phyloP scores from a whole-genome alignment of 2,888 invertebrate genomes.

The Sceliomorpha sp. region DNA sequence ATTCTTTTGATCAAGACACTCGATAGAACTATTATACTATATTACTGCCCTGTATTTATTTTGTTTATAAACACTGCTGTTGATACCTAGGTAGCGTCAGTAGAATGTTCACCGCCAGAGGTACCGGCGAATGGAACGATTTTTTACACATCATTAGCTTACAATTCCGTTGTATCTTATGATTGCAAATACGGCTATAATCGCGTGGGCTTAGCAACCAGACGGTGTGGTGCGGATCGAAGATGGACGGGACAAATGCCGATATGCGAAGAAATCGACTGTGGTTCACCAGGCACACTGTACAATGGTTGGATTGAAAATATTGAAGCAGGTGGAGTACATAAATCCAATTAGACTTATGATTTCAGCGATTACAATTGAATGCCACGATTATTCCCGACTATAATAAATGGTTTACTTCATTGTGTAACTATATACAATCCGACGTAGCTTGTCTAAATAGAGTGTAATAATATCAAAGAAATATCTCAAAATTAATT shows the following conservation, averaged over 20 bases:
- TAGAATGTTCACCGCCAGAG: slow-evolving; percentile 95
- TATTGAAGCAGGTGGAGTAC: slow-evolving; percentile 84
- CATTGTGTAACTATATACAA: no score
- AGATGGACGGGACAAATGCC: slow-evolving; percentile 97
- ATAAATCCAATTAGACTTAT: slow-evolving; percentile 29
- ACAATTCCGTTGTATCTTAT: slow-evolving; percentile 97
- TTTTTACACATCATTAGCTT: slow-evolving; percentile 94
- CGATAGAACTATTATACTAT: no score
- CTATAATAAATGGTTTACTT: slow-evolving; percentile 16
- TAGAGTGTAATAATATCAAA: no score
- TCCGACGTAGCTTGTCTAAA: no score
- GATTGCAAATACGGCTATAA: slow-evolving; percentile 97
- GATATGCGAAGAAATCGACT: slow-evolving; percentile 97
- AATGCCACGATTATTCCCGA: slow-evolving; percentile 11
- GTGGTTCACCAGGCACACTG: slow-evolving; percentile 94
- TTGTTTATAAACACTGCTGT: slow-evolving; percentile 16
- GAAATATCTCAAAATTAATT: no score
- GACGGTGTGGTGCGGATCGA: slow-evolving; percentile 95
- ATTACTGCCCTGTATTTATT: no score
- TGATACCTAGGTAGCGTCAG: slow-evolving; percentile 87
- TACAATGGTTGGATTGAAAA: slow-evolving; percentile 98
- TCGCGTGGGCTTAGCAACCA: slow-evolving; percentile 92
- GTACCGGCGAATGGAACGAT: slow-evolving; percentile 96
- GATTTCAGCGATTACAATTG: slow-evolving; percentile 21
- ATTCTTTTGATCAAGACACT: no score